phyloP scores from a whole-genome alignment of 2,113 vertebrate genomes.

The Megaceryle maxima region DNA sequence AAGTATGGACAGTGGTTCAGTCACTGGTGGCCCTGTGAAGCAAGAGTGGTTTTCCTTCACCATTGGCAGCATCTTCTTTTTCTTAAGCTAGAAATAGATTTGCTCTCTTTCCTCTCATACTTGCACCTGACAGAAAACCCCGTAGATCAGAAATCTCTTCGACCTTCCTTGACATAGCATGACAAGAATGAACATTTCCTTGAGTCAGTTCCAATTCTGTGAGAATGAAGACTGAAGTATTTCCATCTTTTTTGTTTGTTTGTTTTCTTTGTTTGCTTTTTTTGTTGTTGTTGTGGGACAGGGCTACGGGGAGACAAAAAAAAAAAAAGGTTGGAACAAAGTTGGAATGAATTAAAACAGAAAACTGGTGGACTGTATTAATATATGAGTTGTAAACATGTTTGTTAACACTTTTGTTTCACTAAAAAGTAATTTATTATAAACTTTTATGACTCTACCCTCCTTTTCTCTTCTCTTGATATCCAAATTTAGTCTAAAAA shows the following conservation, averaged over 20 bases:
- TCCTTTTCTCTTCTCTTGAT: background rate
- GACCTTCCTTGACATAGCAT: background rate
- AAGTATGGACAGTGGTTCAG: background rate
- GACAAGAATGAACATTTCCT: background rate
- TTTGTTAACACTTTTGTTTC: background rate
- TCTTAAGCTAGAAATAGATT: background rate
- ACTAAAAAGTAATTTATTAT: background rate
- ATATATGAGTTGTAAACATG: background rate
- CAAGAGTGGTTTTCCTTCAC: background rate
- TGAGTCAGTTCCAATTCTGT: background rate
- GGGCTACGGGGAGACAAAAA: fast-evolving
- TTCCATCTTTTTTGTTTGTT: background rate
- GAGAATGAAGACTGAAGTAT: background rate
- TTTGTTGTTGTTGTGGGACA: background rate
- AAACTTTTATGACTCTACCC: fast-evolving
- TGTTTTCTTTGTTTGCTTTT: background rate
- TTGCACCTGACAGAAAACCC: background rate
- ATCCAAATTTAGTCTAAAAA: background rate
- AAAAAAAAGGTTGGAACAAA: background rate
- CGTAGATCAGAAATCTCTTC: background rate
- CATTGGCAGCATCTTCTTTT: background rate
- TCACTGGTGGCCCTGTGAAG: background rate
- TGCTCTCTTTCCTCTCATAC: background rate
- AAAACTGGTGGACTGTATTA: background rate
- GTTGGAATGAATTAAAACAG: background rate